Evolutionary conservation across 2,113 vertebrate species (phyloP), one percentile per base, ranked within the genome.

Genomic region (Melanotaenia duboulayi): DNA sequence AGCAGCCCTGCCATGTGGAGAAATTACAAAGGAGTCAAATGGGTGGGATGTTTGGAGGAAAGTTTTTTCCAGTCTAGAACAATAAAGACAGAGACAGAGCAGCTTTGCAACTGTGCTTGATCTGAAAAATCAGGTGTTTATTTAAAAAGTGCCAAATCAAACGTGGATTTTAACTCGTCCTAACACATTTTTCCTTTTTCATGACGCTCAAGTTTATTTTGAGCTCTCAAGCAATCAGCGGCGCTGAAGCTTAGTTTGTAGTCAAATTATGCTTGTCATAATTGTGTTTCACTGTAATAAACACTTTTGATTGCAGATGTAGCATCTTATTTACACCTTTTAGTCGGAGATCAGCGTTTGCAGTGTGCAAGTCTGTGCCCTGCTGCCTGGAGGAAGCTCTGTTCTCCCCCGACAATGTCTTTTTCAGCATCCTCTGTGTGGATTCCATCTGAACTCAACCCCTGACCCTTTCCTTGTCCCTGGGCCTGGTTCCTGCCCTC

Each of bases 361-460:
- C n/a, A 22, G 42, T 37, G 35, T 60, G 37, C 24, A 42, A 20
- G 20, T 55, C 46, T 4, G n/a, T 12, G 25, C 32, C n/a, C 32
- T 35, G 32, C 14, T 4, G 57, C 58, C 75, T 49, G 22, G 39
- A 75, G 42, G 65, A 85, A 70, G 54, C 60, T 62, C 70, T 60
- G 60, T 42, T 60, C 74, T 81, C 74, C 78, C 84, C 51, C 62
- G 87, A 84, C 82, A 75, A 63, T 85, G 73, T 85, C 82, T 79
- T 75, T 89, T 92, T 80, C 63, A 76, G 78, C 81, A 80, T 88
- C 86, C 85, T 83, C 74, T 62, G 71, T 24, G 63, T 91, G 89
- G 82, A 91, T 91, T 73, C 78, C 85, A 8, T 79, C 89, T 90
- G 88, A 93, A 90, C 83, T 83, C 90, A 64, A 90, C 90, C 88